phyloP scores from a whole-genome alignment of 2,113 vertebrate genomes.

The Barnardius zonarius region DNA sequence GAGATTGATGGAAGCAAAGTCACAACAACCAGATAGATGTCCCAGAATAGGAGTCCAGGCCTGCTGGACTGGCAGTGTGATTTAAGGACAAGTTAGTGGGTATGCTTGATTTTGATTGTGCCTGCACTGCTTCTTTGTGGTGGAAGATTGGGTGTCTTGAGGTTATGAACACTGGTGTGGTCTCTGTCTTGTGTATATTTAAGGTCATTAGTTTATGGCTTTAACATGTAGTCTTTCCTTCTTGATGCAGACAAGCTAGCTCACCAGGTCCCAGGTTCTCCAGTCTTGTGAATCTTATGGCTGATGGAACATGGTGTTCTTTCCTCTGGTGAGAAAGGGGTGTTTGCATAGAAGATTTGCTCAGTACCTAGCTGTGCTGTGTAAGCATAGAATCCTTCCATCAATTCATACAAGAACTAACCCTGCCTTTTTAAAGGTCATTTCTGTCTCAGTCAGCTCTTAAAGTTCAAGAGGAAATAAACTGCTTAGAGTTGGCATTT shows the following conservation, averaged over 20 bases:
- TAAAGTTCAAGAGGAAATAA: conserved; percentile 80
- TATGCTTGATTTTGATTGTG: background rate
- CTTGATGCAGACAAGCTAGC: background rate
- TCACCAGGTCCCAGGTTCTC: background rate
- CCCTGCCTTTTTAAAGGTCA: conserved; percentile 77
- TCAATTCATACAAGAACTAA: conserved; percentile 61
- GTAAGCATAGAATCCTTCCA: conserved; percentile 56
- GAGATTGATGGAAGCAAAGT: background rate
- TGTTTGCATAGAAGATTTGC: conserved; percentile 53
- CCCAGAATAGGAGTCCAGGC: background rate
- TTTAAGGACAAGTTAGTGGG: background rate
- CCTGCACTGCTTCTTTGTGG: background rate
- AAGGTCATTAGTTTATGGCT: background rate
- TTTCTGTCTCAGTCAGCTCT: conserved; percentile 72
- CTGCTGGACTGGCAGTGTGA: background rate
- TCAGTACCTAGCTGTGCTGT: conserved; percentile 27
- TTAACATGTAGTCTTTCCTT: background rate
- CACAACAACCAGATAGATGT: background rate
- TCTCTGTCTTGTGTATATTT: background rate
- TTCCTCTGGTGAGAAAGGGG: background rate
- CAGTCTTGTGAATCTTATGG: background rate
- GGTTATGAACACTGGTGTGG: background rate
- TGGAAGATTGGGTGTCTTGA: background rate
- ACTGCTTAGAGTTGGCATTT: conserved; percentile 77
- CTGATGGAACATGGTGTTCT: background rate